Base-by-base conservation (phyloP, 2,888 invertebrate species). In the Sturmia bella region DNA sequence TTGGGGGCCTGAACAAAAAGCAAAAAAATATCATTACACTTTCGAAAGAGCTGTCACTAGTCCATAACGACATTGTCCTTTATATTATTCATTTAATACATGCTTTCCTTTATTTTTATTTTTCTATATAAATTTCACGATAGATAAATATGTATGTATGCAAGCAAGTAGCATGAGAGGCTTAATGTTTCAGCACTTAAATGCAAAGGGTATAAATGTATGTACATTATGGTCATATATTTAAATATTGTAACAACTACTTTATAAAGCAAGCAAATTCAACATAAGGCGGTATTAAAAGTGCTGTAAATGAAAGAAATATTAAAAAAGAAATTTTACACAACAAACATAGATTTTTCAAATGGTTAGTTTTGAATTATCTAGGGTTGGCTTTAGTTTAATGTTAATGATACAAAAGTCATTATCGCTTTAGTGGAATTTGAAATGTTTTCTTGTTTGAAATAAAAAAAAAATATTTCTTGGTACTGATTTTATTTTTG, bases 51-150 rank as follows among this genome's bases (percentile, higher is more conserved):
- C 59, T 76, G 59, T 61, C 57, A 76, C 52, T 41, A 43, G 32
- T 43, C 19, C 27, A 37, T 61, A 43, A 61, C 59, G 59, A 68
- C 63, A 74, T 56, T 76, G 61, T 76, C 68, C 59, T 61, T 61
- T 68, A 76, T 59, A 50, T 50, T 76, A 68, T 76, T 59, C 75
- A 76, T 76, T 68, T 59, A 68, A 68, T 52, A 54, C 6, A 52
- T 68, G 52, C 41, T 75, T 75, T 32, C 50, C 52, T 68, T 76
- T 76, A 50, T 32, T 4, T 7, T 27, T 27, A 7, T 43, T 27
- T 50, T 59, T 32, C 1, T 17, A 37, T 45, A 56, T 54, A 45
- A 37, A 73, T 64, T 74, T 43, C 13, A 45, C 21, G 54, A 64
- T 54, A 45, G 61, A 45, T 54, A 56, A 37, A 37, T 57, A 69